A percentile compares a stretch with the other conserved stretches of the same genome.
phyloP scores from a whole-genome alignment of 2,113 vertebrate species.

The Apteryx owenii region DNA sequence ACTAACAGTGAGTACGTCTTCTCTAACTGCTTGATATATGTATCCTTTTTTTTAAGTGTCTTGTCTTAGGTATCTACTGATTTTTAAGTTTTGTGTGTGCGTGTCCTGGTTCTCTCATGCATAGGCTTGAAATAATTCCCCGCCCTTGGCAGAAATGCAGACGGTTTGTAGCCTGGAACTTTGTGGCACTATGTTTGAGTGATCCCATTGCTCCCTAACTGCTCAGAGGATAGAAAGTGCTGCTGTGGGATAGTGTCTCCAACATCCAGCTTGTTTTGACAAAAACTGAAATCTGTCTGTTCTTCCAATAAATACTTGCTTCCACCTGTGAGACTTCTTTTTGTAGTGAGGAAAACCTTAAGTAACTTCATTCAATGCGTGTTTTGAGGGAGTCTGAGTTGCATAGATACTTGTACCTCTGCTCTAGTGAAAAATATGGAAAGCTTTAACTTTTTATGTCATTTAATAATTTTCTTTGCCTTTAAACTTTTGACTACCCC shows the following conservation, averaged over 20 bases:
- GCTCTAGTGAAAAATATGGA: not conserved
- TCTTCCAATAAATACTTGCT: not conserved
- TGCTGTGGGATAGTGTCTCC: not conserved
- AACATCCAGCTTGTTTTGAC: not conserved
- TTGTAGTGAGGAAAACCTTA: not conserved
- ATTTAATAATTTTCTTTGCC: not conserved
- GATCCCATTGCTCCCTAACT: not conserved
- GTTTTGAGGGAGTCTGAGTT: not conserved
- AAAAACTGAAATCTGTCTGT: not conserved
- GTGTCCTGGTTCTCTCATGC: not conserved
- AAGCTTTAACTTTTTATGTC: not conserved
- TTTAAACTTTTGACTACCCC: not conserved
- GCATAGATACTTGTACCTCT: not conserved
- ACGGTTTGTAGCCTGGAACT: not conserved
- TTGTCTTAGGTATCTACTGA: not conserved
- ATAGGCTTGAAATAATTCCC: not conserved
- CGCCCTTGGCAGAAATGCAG: not conserved
- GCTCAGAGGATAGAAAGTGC: not conserved
- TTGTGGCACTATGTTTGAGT: not conserved
- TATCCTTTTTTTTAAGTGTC: rapidly evolving
- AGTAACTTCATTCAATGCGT: not conserved
- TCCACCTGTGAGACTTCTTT: not conserved
- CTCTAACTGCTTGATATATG: not conserved
- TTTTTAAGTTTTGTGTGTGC: not conserved
- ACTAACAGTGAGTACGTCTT: not conserved